Evolutionary conservation across 2,888 invertebrate species (phyloP).

Genomic region (Prenolepis imparis): DNA sequence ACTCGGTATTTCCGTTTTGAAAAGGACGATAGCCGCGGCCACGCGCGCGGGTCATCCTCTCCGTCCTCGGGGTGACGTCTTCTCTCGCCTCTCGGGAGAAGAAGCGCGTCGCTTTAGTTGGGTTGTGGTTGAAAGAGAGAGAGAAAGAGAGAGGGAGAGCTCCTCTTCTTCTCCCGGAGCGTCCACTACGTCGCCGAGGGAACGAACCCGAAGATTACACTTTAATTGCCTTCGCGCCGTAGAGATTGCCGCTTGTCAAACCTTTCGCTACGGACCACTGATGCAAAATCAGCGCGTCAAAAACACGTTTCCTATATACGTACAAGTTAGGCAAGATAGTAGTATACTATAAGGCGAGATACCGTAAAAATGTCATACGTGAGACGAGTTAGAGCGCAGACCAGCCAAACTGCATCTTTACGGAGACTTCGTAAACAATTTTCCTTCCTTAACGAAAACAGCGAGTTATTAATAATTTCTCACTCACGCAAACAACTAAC

Average conservation of each 20-base stretch:
- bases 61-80: conserved; percentile 49
- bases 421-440: too few species aligned
- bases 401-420: conserved; percentile 20
- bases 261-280: conserved; percentile 51
- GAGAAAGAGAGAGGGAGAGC: neutral
- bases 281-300: conserved; percentile 57
- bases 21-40: conserved; percentile 52
- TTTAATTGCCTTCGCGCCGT: conserved; percentile 52
- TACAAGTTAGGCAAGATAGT: conserved; percentile 10
- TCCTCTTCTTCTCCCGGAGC: conserved; percentile 39
- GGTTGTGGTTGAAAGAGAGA: neutral
- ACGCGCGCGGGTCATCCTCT: conserved; percentile 32
- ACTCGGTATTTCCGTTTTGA: conserved; percentile 77
- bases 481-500: neutral
- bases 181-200: conserved; percentile 41
- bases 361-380: conserved; percentile 34
- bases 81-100: neutral
- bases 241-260: conserved; percentile 58
- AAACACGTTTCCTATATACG: conserved; percentile 41
- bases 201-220: conserved; percentile 53
- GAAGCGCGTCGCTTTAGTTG: conserved; percentile 44
- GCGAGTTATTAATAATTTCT: neutral
- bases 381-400: conserved; percentile 8
- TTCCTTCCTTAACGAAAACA: neutral
- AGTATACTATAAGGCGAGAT: conserved; percentile 7